A percentile compares a stretch with the other conserved stretches of the same genome.
phyloP scores from a whole-genome alignment of 2,113 vertebrate species.

The Sorex fumeus region DNA sequence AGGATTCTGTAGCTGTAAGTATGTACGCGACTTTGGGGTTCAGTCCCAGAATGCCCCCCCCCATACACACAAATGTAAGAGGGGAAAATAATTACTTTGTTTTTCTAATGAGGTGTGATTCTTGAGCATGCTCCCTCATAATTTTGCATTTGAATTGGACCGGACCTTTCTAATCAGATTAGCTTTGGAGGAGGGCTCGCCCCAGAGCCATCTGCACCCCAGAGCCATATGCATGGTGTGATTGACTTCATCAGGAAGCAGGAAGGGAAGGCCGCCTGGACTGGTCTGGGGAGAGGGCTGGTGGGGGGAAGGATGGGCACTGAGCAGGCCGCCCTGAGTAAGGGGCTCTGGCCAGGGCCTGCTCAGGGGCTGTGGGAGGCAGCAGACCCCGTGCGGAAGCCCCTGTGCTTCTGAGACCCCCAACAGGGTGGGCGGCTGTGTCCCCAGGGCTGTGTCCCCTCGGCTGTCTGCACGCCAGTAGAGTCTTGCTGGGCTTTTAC shows the following conservation, averaged over 20 bases:
- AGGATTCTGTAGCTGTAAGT: too few species aligned
- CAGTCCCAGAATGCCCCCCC: not conserved
- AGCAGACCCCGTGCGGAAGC: too few species aligned
- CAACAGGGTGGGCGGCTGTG: too few species aligned
- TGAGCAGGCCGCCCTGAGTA: too few species aligned
- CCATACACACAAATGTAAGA: not conserved
- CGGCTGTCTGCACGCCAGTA: not conserved
- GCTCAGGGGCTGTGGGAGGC: not conserved
- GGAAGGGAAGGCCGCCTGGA: not conserved
- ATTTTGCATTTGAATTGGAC: slow-evolving; percentile 49
- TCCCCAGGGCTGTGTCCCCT: slow-evolving; percentile 19
- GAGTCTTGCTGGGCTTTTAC: slow-evolving; percentile 20
- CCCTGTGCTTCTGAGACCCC: too few species aligned
- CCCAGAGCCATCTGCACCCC: not conserved
- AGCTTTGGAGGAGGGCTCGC: slow-evolving; percentile 39
- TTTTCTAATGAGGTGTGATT: slow-evolving; percentile 46
- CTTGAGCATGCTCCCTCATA: slow-evolving; percentile 22
- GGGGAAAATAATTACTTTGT: slow-evolving; percentile 3
- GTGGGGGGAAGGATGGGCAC: not conserved
- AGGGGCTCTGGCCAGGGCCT: not conserved
- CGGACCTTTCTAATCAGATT: slow-evolving; percentile 38
- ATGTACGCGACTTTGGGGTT: too few species aligned
- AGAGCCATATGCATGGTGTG: not conserved
- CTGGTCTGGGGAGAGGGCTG: not conserved
- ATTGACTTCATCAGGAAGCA: not conserved